Conservation (phyloP, 2,797 vertebrate genomes). For the Cottoperca gobio region DNA sequence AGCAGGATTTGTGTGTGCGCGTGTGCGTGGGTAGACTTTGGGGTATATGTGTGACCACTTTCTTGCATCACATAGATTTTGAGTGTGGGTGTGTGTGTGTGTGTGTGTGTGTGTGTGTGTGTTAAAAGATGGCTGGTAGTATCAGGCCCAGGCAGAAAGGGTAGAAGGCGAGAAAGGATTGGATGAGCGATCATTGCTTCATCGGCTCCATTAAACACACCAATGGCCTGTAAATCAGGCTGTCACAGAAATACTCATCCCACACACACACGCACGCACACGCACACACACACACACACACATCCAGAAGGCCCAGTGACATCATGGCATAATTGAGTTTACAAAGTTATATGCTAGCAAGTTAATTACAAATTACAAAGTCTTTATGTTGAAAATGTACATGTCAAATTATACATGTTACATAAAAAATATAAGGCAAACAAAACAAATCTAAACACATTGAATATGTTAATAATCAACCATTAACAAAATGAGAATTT, state of each 20-base stretch:
- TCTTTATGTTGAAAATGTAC: background rate
- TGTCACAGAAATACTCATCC: conserved; percentile 35
- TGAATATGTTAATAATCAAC: too few relatives aligned
- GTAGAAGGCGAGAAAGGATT: conserved; percentile 45
- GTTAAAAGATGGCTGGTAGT: conserved; percentile 32
- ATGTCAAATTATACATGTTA: background rate
- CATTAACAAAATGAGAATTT: too few relatives aligned
- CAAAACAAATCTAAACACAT: background rate
- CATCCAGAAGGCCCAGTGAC: conserved; percentile 1
- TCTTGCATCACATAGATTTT: conserved; percentile 58
- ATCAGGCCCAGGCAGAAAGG: conserved; percentile 49
- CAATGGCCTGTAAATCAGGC: conserved; percentile 74
- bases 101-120: conserved; percentile 29
- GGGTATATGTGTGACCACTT: conserved; percentile 56
- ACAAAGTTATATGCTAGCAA: conserved; percentile 9
- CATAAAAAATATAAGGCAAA: background rate
- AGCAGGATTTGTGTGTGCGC: conserved; percentile 82
- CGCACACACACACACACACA: conserved; percentile 16
- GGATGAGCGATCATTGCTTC: conserved; percentile 75
- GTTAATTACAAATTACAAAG: background rate
- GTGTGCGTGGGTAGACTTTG: conserved; percentile 36
- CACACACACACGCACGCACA: background rate
- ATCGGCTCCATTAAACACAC: conserved; percentile 79
- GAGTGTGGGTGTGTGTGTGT: conserved; percentile 2
- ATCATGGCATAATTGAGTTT: conserved; percentile 13